Conservation (phyloP, 2,113 vertebrate genomes). For the Spea bombifrons region DNA sequence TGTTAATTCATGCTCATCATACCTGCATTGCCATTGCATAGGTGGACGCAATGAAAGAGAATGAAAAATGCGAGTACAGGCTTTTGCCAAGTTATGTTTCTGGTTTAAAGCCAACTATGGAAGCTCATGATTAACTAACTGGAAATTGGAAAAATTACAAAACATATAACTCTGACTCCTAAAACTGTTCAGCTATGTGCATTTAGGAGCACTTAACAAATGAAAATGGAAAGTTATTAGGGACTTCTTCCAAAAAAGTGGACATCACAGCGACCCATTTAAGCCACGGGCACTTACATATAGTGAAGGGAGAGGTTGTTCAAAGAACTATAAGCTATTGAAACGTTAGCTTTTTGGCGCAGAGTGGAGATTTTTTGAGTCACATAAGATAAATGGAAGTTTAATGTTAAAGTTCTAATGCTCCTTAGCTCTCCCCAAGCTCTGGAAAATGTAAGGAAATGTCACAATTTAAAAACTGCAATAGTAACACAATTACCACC, state of each 20-base stretch:
- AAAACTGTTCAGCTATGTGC: constrained; percentile 29
- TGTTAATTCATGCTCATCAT: not conserved
- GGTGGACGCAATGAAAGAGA: not conserved
- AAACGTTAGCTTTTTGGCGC: no score
- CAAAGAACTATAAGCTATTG: no score
- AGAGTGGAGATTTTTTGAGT: no score
- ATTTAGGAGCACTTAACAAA: constrained; percentile 35
- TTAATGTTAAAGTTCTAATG: no score
- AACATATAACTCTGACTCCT: constrained; percentile 27
- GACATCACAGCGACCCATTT: not conserved
- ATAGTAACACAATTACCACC: no score
- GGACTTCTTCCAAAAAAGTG: constrained; percentile 8
- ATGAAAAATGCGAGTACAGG: not conserved
- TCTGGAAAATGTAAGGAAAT: no score
- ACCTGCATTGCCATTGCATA: not conserved
- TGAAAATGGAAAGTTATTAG: constrained; percentile 28
- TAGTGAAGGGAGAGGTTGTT: no score
- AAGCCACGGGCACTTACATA: not conserved
- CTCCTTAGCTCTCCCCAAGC: no score
- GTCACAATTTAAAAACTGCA: no score
- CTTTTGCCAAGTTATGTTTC: constrained; percentile 7
- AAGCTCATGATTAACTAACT: constrained; percentile 44
- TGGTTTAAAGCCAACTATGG: constrained; percentile 30
- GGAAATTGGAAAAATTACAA: constrained; percentile 32
- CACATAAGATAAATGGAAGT: no score